Base-by-base conservation (phyloP, 2,797 vertebrate species). In the Hoplostethus atlanticus region DNA sequence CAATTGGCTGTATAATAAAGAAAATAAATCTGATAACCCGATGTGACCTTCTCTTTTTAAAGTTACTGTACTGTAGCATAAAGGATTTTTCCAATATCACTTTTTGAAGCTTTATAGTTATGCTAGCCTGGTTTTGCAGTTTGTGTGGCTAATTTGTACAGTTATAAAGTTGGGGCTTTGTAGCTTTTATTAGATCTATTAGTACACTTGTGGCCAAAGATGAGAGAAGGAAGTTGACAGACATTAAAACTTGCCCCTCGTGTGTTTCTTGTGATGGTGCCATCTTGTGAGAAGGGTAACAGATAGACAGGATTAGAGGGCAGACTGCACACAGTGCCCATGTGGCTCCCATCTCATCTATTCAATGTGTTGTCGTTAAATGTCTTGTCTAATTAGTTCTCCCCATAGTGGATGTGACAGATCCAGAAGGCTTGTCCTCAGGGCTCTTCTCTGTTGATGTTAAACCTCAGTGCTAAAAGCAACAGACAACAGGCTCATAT, bases 371-470 rank as follows among this genome's bases (percentile, higher is more conserved):
- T 89, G 76, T 81, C 77, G 78, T 85, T 75, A 83, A 67, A 63
- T 78, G 83, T 89, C 82, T 76, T 71, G 71, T 79, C 70, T 80
- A 79, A 87, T 91, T 87, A 79, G 68, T 12, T 66, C 60, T 55
- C 56, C 31, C 11, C 13, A 67, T 67, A 80, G 69, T 84, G 61
- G 80, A 86, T 76, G 61, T 80, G 73, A 58, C 71, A 83, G 71
- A 75, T 73, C 50, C 57, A 73, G 11, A 47, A 30, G 56, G 57
- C 36, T 48, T 0, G 1, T 73, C 44, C 62, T 66, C 52, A 34
- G 65, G 57, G 67, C 57, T 71, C 57, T 64, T 36, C 48, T 36
- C 50, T 50, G 25, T 68, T 69, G n/a, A 69, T 68, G 59, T 56
- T 70, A 68, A 52, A 57, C 50, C 6, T 42, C 6, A 21, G 21